Conservation (phyloP, 2,797 vertebrate genomes). For the Pteropus rufus region DNA sequence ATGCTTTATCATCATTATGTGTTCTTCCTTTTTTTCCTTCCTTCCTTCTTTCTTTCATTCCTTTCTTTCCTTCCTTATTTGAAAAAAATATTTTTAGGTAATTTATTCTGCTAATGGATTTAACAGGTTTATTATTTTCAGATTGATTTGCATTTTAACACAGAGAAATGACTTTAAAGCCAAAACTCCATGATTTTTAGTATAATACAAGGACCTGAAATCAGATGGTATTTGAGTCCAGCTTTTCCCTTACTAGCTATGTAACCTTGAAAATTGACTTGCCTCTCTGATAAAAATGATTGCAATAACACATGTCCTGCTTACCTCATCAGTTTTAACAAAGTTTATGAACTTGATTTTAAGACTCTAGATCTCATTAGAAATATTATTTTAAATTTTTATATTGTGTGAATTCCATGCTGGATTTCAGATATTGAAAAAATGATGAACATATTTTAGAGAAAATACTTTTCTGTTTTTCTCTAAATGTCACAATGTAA, state of each 20-base stretch:
- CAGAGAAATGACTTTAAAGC: background rate
- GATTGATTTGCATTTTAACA: background rate
- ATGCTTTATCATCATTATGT: background rate
- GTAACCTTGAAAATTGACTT: background rate
- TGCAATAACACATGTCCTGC: background rate
- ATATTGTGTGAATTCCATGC: background rate
- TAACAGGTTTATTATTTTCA: background rate
- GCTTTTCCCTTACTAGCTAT: background rate
- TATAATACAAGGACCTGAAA: background rate
- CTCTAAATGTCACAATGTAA: background rate
- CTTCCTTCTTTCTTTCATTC: too few species aligned
- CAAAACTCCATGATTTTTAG: background rate
- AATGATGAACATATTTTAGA: background rate
- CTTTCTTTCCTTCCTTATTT: background rate
- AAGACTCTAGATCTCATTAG: background rate
- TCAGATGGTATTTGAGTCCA: background rate
- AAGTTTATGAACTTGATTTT: background rate
- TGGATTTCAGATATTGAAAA: background rate
- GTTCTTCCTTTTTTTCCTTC: rapidly evolving
- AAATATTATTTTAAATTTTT: background rate
- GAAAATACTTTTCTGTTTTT: background rate
- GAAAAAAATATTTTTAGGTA: background rate
- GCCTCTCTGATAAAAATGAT: background rate
- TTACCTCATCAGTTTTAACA: background rate
- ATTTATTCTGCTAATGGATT: background rate